Evolutionary conservation across 2,797 vertebrate genomes (phyloP).

Genomic region (Buceros bicornis): DNA sequence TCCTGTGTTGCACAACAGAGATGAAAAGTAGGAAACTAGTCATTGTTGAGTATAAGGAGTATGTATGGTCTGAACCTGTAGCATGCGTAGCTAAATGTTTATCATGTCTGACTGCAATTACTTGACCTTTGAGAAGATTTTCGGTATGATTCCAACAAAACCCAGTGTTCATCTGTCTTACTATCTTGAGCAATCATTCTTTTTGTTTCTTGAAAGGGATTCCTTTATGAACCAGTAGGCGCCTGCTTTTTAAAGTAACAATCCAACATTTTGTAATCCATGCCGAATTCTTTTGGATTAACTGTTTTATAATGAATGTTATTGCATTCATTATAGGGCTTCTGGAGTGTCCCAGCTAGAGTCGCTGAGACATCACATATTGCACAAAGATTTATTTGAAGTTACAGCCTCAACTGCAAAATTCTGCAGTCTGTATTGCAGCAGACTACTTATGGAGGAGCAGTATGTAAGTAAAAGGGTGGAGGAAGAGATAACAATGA

Average conservation of each 20-base stretch:
- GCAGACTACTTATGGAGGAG: neutral
- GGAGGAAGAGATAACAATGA: neutral
- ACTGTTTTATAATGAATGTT: constrained; percentile 53
- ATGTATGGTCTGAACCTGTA: neutral
- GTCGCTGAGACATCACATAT: neutral
- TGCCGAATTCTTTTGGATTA: constrained; percentile 61
- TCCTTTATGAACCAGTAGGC: constrained; percentile 64
- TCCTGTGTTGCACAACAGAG: constrained; percentile 37
- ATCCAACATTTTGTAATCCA: constrained; percentile 55
- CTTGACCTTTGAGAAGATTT: constrained; percentile 53
- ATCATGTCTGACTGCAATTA: constrained; percentile 23
- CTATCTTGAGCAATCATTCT: constrained; percentile 63
- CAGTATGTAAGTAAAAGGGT: neutral
- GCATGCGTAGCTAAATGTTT: neutral
- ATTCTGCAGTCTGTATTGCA: neutral
- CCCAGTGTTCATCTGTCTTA: constrained; percentile 20
- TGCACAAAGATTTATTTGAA: constrained; percentile 50
- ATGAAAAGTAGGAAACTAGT: constrained; percentile 22
- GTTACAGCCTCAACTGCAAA: neutral
- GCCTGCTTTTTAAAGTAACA: constrained; percentile 61
- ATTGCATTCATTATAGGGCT: constrained; percentile 20
- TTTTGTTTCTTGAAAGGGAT: constrained; percentile 62
- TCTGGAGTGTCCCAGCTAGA: constrained; percentile 35
- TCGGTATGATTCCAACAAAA: neutral
- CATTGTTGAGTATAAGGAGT: neutral